These are phyloP conservation scores for Phaedon cochleariae DNA, from an alignment of 2,888 invertebrate species.

Conservation along the genomic window DNA sequence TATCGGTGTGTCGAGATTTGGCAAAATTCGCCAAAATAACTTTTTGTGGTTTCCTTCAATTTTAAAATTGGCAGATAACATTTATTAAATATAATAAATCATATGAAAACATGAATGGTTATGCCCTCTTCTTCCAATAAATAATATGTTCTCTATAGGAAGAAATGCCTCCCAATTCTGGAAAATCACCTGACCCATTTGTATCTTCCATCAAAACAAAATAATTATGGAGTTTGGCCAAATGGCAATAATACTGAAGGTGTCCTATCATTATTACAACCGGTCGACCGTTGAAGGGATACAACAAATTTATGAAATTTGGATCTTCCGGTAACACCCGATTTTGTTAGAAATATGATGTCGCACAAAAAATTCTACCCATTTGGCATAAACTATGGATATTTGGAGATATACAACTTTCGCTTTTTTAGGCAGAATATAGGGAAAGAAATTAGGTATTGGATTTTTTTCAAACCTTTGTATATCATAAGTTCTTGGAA, in stretches of 20 bases:
- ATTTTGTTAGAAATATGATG: background rate
- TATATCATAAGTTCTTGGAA: too few species aligned
- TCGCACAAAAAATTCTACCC: too few species aligned
- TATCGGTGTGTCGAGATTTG: background rate
- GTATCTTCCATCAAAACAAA: background rate
- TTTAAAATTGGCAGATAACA: background rate
- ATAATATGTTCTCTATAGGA: background rate
- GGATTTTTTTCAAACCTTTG: too few species aligned
- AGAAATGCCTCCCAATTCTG: background rate
- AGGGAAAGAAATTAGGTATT: too few species aligned
- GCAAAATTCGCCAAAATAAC: background rate
- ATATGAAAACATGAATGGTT: background rate
- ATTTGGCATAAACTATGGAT: too few species aligned
- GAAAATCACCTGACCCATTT: background rate
- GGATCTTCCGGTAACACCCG: background rate
- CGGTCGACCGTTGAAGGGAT: background rate
- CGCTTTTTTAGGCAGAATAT: too few species aligned
- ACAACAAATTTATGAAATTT: background rate
- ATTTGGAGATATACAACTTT: too few species aligned
- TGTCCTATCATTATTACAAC: background rate
- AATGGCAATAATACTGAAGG: background rate
- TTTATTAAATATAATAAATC: background rate
- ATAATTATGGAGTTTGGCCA: background rate
- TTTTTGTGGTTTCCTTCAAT: background rate
- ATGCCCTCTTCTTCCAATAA: background rate